These are phyloP conservation scores for Taurulus bubalis DNA, from an alignment of 2,113 vertebrate genomes.

Conservation along the genomic window DNA sequence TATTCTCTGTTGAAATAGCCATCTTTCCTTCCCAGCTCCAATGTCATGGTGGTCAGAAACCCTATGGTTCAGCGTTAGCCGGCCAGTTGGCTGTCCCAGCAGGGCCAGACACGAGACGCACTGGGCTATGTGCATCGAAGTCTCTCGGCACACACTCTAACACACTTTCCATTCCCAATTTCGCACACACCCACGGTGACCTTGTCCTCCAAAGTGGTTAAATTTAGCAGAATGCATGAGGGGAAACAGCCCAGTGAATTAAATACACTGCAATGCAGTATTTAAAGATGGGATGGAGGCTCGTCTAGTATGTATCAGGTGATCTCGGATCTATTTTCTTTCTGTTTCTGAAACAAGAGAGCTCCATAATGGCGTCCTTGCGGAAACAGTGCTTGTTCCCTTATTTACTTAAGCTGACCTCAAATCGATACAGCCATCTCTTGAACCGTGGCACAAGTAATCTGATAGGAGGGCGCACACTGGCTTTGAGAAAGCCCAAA, in stretches of 20 bases:
- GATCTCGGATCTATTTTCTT: background rate
- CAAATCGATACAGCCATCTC: constrained; percentile 54
- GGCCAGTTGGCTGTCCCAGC: constrained; percentile 45
- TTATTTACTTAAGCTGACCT: constrained; percentile 55
- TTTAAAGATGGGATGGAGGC: constrained; percentile 11
- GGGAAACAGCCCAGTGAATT: constrained; percentile 35
- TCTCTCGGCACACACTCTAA: constrained; percentile 10
- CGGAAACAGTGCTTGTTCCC: constrained; percentile 45
- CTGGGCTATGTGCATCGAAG: constrained; percentile 3
- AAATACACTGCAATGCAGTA: constrained; percentile 62
- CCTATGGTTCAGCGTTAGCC: constrained; percentile 27
- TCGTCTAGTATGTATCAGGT: background rate
- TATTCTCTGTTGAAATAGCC: constrained; percentile 57
- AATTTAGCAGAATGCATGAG: constrained; percentile 61
- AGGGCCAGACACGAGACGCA: constrained; percentile 29
- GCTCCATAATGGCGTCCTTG: constrained; percentile 20
- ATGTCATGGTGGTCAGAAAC: constrained; percentile 50
- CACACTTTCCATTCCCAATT: constrained; percentile 17
- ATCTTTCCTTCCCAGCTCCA: constrained; percentile 22
- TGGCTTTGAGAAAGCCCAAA: constrained; percentile 21
- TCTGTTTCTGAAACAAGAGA: constrained; percentile 52
- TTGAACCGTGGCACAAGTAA: constrained; percentile 37
- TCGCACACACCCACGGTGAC: constrained; percentile 36
- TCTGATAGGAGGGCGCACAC: constrained; percentile 21
- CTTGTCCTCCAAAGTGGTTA: constrained; percentile 62